Conservation (phyloP, 2,888 invertebrate species). For the Melolontha melolontha region DNA sequence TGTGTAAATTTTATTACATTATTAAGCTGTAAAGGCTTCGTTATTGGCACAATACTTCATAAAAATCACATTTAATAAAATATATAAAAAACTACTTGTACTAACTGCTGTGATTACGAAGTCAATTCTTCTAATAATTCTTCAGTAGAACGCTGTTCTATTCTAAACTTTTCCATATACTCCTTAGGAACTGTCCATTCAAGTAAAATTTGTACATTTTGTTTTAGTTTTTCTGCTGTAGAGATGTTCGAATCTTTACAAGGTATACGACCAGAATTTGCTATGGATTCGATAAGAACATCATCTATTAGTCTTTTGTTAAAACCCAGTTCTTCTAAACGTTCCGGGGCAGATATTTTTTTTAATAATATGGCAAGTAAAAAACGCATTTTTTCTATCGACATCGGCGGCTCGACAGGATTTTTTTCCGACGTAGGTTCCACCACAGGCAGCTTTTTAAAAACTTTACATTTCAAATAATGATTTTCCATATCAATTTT, state of each 20-base stretch:
- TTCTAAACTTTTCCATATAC: conserved; percentile 81
- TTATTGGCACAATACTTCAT: conserved; percentile 10
- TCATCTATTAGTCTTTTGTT: conserved; percentile 83
- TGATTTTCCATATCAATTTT: conserved; percentile 81
- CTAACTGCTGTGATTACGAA: conserved; percentile 59
- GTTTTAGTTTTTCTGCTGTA: conserved; percentile 75
- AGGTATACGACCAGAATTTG: conserved; percentile 78
- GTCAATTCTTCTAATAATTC: conserved; percentile 83
- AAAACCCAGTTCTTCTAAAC: conserved; percentile 81
- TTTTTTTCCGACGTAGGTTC: conserved; percentile 50
- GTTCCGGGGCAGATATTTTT: conserved; percentile 84
- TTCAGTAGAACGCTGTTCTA: conserved; percentile 81
- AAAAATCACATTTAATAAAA: conserved; percentile 8
- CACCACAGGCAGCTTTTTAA: conserved; percentile 57
- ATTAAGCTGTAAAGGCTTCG: too few species aligned
- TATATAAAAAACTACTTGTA: conserved; percentile 41
- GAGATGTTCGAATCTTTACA: conserved; percentile 70
- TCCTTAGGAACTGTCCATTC: conserved; percentile 85
- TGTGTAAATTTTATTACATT: too few species aligned
- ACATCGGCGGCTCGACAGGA: conserved; percentile 69
- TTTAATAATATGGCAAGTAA: conserved; percentile 84
- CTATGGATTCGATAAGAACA: conserved; percentile 81
- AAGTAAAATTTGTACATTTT: conserved; percentile 82
- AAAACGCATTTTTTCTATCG: conserved; percentile 81
- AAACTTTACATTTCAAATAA: conserved; percentile 67